These are phyloP conservation scores for Arrhamphus sclerolepis DNA, from an alignment of 2,797 vertebrate species.

Conservation along the genomic window DNA sequence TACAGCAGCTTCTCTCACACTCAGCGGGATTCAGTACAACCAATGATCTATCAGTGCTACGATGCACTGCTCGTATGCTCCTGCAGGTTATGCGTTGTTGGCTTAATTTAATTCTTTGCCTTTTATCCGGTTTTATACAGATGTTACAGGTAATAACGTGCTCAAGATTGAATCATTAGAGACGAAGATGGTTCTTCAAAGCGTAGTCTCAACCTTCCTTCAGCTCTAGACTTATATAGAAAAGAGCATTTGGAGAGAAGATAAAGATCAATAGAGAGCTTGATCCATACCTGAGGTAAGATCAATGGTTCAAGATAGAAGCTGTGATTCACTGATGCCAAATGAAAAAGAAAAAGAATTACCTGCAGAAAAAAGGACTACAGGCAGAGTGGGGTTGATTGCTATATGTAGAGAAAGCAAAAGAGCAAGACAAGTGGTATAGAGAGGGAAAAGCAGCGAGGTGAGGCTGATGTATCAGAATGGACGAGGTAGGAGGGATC, in stretches of 20 bases:
- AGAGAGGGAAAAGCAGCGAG: too few relatives aligned
- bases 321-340: constrained; percentile 33
- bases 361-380: constrained; percentile 39
- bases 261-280: constrained; percentile 27
- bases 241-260: constrained; percentile 19
- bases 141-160: constrained; percentile 30
- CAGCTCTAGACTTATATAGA: constrained; percentile 1
- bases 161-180: constrained; percentile 3
- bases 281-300: constrained; percentile 22
- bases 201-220: background rate
- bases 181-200: constrained; percentile 1
- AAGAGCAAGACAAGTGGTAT: constrained; percentile 8
- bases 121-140: constrained; percentile 16
- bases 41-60: constrained; percentile 34
- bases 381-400: constrained; percentile 8
- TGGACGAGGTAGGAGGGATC: too few relatives aligned
- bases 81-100: constrained; percentile 20
- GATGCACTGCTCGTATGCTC: constrained; percentile 7
- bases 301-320: constrained; percentile 32
- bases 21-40: constrained; percentile 44
- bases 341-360: constrained; percentile 35
- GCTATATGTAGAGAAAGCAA: constrained; percentile 21
- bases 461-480: too few relatives aligned
- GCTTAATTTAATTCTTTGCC: constrained; percentile 49
- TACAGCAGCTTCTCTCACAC: constrained; percentile 54